Evolutionary conservation across 2,797 vertebrate species (phyloP).

Genomic region (Florisuga fusca): DNA sequence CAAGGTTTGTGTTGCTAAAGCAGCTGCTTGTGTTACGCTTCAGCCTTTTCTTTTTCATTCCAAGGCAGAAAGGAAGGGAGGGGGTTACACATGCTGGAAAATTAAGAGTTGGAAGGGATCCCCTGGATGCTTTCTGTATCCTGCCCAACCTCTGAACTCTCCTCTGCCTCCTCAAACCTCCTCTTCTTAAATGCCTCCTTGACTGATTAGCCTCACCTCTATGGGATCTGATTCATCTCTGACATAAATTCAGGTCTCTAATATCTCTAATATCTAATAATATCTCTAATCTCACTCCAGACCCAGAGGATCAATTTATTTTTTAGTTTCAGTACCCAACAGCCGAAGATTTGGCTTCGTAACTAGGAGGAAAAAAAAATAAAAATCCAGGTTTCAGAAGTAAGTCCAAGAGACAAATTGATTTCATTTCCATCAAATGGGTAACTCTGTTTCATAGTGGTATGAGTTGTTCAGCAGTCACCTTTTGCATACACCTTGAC

Average conservation of each 20-base stretch:
- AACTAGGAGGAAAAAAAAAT: neutral
- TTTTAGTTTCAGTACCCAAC: neutral
- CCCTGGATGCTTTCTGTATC: neutral
- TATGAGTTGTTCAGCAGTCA: neutral
- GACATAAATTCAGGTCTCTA: neutral
- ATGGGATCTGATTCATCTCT: neutral
- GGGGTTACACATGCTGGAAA: constrained; percentile 1
- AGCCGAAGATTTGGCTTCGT: neutral
- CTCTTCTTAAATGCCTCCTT: neutral
- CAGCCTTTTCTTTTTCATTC: neutral
- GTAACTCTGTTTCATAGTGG: neutral
- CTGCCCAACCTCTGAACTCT: neutral
- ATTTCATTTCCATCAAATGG: constrained; percentile 4
- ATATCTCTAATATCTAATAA: no score
- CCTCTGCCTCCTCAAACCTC: neutral
- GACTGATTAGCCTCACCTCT: neutral
- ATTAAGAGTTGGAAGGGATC: neutral
- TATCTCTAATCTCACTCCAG: neutral
- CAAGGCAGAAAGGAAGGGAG: neutral
- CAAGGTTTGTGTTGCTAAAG: neutral
- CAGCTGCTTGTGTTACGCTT: neutral
- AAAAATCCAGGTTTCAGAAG: neutral
- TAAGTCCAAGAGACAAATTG: neutral
- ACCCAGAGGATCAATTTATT: neutral
- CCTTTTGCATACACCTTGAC: neutral